Evolutionary conservation across 2,888 invertebrate species (phyloP).

Genomic region (Agrochola lychnidis): DNA sequence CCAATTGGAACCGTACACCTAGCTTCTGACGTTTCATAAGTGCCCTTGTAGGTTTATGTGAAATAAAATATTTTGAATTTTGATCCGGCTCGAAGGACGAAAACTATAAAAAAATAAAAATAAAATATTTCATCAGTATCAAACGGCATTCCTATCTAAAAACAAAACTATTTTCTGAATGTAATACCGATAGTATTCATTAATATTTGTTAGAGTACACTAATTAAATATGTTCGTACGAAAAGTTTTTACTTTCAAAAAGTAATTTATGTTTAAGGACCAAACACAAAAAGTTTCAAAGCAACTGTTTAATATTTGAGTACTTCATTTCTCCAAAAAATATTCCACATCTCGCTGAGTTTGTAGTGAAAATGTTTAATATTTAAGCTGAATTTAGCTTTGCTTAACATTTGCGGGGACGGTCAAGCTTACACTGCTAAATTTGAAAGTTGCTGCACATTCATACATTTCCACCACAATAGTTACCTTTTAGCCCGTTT

Average conservation of each 20-base stretch:
- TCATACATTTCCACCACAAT: slow-evolving; percentile 9
- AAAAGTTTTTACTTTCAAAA: slow-evolving; percentile 11
- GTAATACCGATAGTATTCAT: background rate
- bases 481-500: background rate
- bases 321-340: slow-evolving; percentile 30
- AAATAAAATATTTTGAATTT: too few species aligned
- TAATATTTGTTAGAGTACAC: background rate
- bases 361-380: slow-evolving; percentile 38
- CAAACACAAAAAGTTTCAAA: slow-evolving; percentile 25
- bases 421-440: slow-evolving; percentile 35
- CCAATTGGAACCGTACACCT: too few species aligned
- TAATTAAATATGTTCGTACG: slow-evolving; percentile 10
- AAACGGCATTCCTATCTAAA: background rate
- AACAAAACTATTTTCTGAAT: background rate
- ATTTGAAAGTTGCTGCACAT: slow-evolving; percentile 38
- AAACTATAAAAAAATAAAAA: background rate
- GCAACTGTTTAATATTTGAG: slow-evolving; percentile 34
- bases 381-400: slow-evolving; percentile 42
- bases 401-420: slow-evolving; percentile 24
- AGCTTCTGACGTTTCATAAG: too few species aligned
- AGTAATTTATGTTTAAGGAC: slow-evolving; percentile 22
- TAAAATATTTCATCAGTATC: background rate
- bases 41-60: too few species aligned
- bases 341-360: slow-evolving; percentile 27
- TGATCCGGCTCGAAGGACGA: slow-evolving; percentile 16